A percentile compares a stretch with the other conserved stretches of the same genome.
Conservation (phyloP, 2,888 invertebrate genomes). For the Trimorus sp. region DNA sequence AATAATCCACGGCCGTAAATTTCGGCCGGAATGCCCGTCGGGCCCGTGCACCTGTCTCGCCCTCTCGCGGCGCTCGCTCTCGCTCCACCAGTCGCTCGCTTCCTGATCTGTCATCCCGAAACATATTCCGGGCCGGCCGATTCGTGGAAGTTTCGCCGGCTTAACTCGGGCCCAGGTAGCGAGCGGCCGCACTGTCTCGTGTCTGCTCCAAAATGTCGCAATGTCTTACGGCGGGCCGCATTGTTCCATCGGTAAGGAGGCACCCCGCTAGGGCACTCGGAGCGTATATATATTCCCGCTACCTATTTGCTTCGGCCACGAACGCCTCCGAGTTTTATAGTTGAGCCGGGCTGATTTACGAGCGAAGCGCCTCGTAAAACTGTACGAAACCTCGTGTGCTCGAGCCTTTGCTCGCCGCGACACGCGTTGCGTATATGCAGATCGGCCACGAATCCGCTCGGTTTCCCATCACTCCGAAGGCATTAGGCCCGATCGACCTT, state of each 20-base stretch:
- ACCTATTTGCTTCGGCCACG: slow-evolving; percentile 68
- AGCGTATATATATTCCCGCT: slow-evolving; percentile 62
- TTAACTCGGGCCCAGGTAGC: slow-evolving; percentile 56
- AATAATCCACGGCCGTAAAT: slow-evolving; percentile 8
- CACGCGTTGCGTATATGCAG: slow-evolving; percentile 61
- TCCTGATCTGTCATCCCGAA: slow-evolving; percentile 57
- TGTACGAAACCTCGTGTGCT: slow-evolving; percentile 72
- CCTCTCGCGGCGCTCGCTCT: slow-evolving; percentile 4
- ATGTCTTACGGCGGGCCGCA: slow-evolving; percentile 73
- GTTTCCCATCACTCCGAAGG: slow-evolving; percentile 34
- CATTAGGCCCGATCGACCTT: too few species aligned
- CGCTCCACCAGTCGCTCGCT: slow-evolving; percentile 23
- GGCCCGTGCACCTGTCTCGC: slow-evolving; percentile 46
- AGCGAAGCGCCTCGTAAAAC: slow-evolving; percentile 75
- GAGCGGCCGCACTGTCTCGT: slow-evolving; percentile 66
- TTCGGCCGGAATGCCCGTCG: too few species aligned
- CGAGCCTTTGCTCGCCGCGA: slow-evolving; percentile 47
- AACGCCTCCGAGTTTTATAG: slow-evolving; percentile 74
- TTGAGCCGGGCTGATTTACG: slow-evolving; percentile 76
- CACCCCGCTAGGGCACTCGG: slow-evolving; percentile 55
- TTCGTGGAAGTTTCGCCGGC: slow-evolving; percentile 45
- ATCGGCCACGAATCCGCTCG: slow-evolving; percentile 24
- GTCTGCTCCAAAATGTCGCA: slow-evolving; percentile 78
- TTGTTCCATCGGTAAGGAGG: slow-evolving; percentile 58
- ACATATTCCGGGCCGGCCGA: slow-evolving; percentile 37